Percentiles rank a stretch among this genome's conserved stretches.
Conservation (phyloP, 2,113 vertebrate species). For the Rhea pennata region DNA sequence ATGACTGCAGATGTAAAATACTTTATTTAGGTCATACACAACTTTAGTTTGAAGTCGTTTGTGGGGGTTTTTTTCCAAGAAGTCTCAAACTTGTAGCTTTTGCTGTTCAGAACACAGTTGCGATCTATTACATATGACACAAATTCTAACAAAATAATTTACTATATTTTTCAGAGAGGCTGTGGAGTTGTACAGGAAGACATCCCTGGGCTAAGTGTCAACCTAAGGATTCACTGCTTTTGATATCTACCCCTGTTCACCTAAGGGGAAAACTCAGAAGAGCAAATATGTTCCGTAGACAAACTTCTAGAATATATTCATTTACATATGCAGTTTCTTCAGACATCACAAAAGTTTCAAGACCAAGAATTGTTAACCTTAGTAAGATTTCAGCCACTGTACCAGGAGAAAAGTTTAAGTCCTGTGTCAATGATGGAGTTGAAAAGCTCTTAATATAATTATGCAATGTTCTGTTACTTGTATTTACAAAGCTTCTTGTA, state of each 20-base stretch:
- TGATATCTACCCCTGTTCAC: constrained; percentile 46
- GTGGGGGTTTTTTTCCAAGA: no score
- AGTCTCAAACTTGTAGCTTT: neutral
- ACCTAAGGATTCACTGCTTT: constrained; percentile 59
- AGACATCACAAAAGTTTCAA: constrained; percentile 61
- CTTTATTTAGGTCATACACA: neutral
- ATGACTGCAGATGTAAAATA: no score
- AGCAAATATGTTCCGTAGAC: neutral
- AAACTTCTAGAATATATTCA: neutral
- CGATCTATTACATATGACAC: neutral
- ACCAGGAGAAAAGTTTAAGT: neutral
- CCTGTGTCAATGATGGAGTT: neutral
- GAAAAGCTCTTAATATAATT: neutral
- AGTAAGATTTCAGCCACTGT: neutral
- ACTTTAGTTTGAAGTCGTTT: neutral
- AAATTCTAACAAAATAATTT: neutral
- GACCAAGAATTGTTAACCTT: constrained; percentile 60
- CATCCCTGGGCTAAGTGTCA: constrained; percentile 37
- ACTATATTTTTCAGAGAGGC: constrained; percentile 4
- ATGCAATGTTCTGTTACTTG: no score
- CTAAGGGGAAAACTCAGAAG: constrained; percentile 39
- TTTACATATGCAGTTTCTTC: constrained; percentile 40
- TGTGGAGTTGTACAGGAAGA: neutral
- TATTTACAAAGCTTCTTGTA: neutral
- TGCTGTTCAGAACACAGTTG: neutral